A percentile compares a stretch with the other conserved stretches of the same genome.
Conservation (phyloP, 2,797 vertebrate species). For the Pangasius mekongensis region DNA sequence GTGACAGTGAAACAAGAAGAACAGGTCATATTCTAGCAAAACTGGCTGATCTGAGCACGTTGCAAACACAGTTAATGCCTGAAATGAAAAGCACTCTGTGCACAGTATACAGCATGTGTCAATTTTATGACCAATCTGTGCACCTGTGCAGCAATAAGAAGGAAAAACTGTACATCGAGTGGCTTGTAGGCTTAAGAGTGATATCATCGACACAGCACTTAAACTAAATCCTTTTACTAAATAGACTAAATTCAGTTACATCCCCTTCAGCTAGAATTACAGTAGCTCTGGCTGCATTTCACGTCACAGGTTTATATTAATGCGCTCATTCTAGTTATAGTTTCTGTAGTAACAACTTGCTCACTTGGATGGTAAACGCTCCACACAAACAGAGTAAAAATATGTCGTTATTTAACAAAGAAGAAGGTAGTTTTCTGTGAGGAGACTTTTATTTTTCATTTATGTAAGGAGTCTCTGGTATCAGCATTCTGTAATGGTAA, state of each 20-base stretch:
- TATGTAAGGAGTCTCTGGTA: background rate
- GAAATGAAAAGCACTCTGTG: background rate
- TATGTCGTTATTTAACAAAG: background rate
- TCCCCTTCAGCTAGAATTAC: background rate
- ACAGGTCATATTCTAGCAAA: slow-evolving; percentile 45
- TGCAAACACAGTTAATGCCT: background rate
- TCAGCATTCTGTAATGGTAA: background rate
- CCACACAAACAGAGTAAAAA: background rate
- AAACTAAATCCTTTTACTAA: background rate
- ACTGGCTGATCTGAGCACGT: slow-evolving; percentile 32
- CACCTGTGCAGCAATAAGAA: background rate
- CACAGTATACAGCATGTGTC: background rate
- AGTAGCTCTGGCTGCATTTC: background rate
- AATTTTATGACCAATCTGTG: background rate
- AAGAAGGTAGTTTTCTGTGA: background rate
- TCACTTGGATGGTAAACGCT: background rate
- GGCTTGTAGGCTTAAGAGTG: background rate
- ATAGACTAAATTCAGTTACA: background rate
- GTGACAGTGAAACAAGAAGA: slow-evolving; percentile 37
- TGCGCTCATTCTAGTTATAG: background rate
- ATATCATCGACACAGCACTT: background rate
- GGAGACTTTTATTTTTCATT: background rate
- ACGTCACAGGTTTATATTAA: background rate
- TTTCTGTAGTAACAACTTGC: background rate
- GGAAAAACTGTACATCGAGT: background rate